A percentile compares a stretch with the other conserved stretches of the same genome.
Evolutionary conservation across 2,888 invertebrate species (phyloP).

Genomic region (Pachliopta kotzebuea): DNA sequence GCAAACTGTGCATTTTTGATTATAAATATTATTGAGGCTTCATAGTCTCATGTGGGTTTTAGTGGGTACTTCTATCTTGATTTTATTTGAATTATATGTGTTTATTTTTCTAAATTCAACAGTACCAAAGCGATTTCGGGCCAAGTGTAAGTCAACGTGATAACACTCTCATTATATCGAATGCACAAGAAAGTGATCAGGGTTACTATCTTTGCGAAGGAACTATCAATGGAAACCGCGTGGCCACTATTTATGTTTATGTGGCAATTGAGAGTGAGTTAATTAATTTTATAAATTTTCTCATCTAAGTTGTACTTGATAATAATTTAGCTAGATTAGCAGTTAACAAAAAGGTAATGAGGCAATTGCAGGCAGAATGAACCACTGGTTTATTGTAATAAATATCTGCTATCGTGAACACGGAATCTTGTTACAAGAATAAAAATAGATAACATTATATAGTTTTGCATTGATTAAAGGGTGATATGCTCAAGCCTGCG

Average conservation of each 20-base stretch:
- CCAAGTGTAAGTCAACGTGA: constrained; percentile 82
- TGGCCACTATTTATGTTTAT: constrained; percentile 84
- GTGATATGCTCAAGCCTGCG: too few relatives aligned
- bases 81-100: neutral
- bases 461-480: too few relatives aligned
- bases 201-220: constrained; percentile 93
- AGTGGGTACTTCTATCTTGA: too few relatives aligned
- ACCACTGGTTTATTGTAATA: too few relatives aligned
- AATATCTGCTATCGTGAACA: too few relatives aligned
- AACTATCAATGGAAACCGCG: constrained; percentile 76
- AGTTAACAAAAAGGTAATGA: too few relatives aligned
- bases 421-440: too few relatives aligned
- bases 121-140: constrained; percentile 75
- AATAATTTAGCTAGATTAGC: neutral
- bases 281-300: neutral
- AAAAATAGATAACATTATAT: too few relatives aligned
- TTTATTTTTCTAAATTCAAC: constrained; percentile 4
- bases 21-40: too few relatives aligned
- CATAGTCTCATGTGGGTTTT: too few relatives aligned
- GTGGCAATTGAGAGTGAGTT: constrained; percentile 93
- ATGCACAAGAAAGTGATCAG: constrained; percentile 86
- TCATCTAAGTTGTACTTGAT: neutral
- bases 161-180: constrained; percentile 83
- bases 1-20: neutral
- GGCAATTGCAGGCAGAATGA: too few relatives aligned